phyloP scores from a whole-genome alignment of 2,888 invertebrate genomes.

The Mystacides longicornis region DNA sequence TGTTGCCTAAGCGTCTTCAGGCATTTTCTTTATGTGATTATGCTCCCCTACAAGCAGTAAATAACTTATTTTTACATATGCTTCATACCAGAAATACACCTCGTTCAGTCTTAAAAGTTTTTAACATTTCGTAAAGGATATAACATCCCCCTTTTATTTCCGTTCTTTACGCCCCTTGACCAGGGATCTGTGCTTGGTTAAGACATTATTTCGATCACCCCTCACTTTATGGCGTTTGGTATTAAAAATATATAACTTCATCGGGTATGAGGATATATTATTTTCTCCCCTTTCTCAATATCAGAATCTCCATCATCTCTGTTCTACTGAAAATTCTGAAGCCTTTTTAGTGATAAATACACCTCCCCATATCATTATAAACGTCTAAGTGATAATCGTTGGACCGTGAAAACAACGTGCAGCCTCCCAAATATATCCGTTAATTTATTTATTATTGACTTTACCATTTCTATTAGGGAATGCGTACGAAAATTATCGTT shows the following conservation, averaged over 20 bases:
- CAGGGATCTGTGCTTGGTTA: slow-evolving; percentile 3
- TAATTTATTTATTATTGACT: too few species aligned
- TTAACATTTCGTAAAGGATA: not conserved
- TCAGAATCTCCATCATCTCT: slow-evolving; percentile 26
- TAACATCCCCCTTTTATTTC: not conserved
- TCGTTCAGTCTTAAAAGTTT: not conserved
- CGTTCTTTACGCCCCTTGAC: slow-evolving; percentile 3
- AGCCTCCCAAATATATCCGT: too few species aligned
- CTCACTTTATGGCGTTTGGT: slow-evolving; percentile 23
- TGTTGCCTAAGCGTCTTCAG: too few species aligned
- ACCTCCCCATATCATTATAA: not conserved
- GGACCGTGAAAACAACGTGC: slow-evolving; percentile 6
- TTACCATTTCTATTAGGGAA: too few species aligned
- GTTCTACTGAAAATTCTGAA: too few species aligned
- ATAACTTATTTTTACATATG: not conserved
- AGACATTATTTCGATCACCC: slow-evolving; percentile 21
- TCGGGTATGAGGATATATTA: slow-evolving; percentile 16
- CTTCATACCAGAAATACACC: not conserved
- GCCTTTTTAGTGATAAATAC: too few species aligned
- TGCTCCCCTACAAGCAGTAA: not conserved
- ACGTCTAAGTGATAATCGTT: slow-evolving; percentile 5
- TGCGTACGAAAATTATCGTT: too few species aligned
- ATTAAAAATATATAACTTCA: slow-evolving; percentile 28
- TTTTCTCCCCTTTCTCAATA: slow-evolving; percentile 22
- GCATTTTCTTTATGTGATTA: too few species aligned